Base-by-base conservation (phyloP, 1,140 invertebrate genomes). In the Brachionus angularis region DNA sequence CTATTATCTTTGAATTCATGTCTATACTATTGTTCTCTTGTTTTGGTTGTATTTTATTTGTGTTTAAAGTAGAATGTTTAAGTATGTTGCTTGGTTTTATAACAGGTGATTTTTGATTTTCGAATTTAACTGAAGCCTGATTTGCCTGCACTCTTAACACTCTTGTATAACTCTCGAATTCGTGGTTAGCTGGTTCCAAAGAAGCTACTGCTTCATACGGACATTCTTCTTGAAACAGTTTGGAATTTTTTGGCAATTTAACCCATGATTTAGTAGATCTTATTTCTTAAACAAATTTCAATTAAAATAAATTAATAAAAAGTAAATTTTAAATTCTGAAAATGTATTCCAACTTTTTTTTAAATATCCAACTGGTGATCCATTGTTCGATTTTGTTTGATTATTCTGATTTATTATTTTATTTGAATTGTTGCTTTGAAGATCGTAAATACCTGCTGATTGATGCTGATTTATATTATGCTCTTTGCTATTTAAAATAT, bases 201-300 rank as follows among this genome's bases (percentile, higher is more conserved):
- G 62, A 67, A 33, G 62, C 46, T 7, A 67, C 47, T n/a, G 62
- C 23, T 21, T 67, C 62, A n/a, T 67, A 67, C 10, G 62, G 18
- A 1, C 53, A 31, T 2, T 58, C 53, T 46, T 67, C 62, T 21
- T 67, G 62, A 33, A 67, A 67, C 18, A 67, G 12, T 50, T 34
- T 31, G 2, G 25, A 23, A 12, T 31, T 50, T 46, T 67, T 67
- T 46, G 62, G 62, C 23, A 67, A 31, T 5, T 50, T 46, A 18
- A 50, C 62, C 62, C 62, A 67, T 29, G 62, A 67, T 27, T 67
- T 67, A 33, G 62, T 47, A 1, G 62, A 67, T 12, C 31, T 18
- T n/a, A 67, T 67, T 46, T 67, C 62, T 67, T 42, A 42, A 42
- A 16, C 10, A 16, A 10, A 16, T 42, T 16, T 42, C 16, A 16